Base-by-base conservation (phyloP, 2,113 vertebrate species). In the Lepus europaeus region DNA sequence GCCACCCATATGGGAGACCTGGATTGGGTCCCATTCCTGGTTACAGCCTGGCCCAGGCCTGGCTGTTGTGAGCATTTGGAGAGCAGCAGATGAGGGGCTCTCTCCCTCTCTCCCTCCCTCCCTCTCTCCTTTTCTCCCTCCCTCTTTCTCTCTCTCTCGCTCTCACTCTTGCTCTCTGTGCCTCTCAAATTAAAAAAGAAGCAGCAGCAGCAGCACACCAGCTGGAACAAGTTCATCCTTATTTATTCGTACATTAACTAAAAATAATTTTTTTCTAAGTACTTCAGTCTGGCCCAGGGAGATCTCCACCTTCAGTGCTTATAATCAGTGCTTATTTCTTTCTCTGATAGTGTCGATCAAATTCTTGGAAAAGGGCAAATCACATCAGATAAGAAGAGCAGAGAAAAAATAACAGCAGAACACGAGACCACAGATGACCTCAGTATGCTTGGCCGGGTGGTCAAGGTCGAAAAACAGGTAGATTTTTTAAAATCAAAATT, bases 381-480 rank as follows among this genome's bases (percentile, higher is more conserved):
- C 94, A 98, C 99, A 81, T 96, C 99, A 95, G 99, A 99, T 97
- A 99, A 99, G 98, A 99, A 99, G 98, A 99, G 98, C 39, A 98
- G 99, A 94, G 99, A 99, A 87, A 99, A 99, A 98, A 98, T 99
- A 90, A 97, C 99, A 7, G 98, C 98, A 72, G 99, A 99, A 87
- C 99, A 99, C 51, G 99, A 99, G 84, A 92, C 99, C 25, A 89
- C 99, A 9, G 99, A 99, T 96, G 99, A 99, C 19, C 98, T 99
- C 97, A 99, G 99, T 97, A 99, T 99, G 99, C 97, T 99, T 64
- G 99, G 99, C 33, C 98, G 99, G 0, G 99, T 99, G 87, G 99
- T 99, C 96, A 99, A 99, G 96, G 99, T 99, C 97, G 99, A 99
- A 97, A 99, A 99, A 80, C 99, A 99, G 99, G 99, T 99, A 98